phyloP scores from a whole-genome alignment of 1,140 invertebrate genomes.

The Rhopalosiphum maidis region DNA sequence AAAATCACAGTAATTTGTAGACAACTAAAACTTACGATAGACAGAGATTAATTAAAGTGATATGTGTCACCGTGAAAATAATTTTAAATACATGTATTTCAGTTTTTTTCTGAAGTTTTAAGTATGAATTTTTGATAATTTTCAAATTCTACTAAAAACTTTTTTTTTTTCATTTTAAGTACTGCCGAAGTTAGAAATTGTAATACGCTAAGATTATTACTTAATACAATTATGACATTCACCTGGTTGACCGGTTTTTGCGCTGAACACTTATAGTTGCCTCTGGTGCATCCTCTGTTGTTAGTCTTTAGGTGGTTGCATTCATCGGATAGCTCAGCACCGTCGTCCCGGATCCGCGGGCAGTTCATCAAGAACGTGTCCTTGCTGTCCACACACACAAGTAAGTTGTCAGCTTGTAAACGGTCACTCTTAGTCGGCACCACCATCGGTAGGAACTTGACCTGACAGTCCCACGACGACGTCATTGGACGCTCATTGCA shows the following conservation, averaged over 20 bases:
- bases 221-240: not conserved
- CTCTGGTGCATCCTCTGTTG: slow-evolving; percentile 16
- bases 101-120: too few species aligned
- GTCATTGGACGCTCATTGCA: slow-evolving; percentile 47
- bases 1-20: too few species aligned
- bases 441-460: slow-evolving; percentile 30
- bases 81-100: too few species aligned
- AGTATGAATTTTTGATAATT: too few species aligned
- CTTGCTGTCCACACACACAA: not conserved
- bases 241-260: slow-evolving; percentile 42
- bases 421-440: not conserved
- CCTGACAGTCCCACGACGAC: slow-evolving; percentile 48
- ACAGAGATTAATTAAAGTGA: too few species aligned
- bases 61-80: too few species aligned
- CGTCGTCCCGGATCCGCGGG: not conserved
- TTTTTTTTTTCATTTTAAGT: not conserved
- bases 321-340: slow-evolving; percentile 1
- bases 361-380: slow-evolving; percentile 46
- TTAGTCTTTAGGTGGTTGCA: slow-evolving; percentile 48
- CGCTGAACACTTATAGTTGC: slow-evolving; percentile 1
- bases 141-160: not conserved
- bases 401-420: slow-evolving; percentile 29
- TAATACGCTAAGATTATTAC: not conserved
- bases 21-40: too few species aligned
- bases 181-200: not conserved